phyloP scores from a whole-genome alignment of 2,113 vertebrate genomes.

The Oxyruncus cristatus region DNA sequence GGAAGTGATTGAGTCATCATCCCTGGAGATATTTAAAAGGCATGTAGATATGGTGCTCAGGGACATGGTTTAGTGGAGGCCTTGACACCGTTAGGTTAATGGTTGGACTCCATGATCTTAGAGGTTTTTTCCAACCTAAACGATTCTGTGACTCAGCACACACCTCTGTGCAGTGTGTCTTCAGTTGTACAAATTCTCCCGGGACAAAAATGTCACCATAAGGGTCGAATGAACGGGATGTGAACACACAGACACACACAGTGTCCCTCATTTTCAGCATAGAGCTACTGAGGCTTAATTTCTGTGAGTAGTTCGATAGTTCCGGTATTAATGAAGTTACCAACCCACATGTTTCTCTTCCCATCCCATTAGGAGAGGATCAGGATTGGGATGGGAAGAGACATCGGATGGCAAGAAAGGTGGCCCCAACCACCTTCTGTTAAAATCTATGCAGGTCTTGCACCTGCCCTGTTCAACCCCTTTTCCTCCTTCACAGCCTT shows the following conservation, averaged over 20 bases:
- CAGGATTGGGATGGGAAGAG: not conserved
- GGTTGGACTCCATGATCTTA: not conserved
- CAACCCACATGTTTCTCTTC: not conserved
- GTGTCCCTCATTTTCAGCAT: not conserved
- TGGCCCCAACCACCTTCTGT: not conserved
- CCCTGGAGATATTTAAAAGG: not conserved
- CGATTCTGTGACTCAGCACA: not conserved
- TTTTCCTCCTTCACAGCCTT: not conserved
- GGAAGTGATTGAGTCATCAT: not conserved
- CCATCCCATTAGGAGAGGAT: no score
- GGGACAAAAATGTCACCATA: not conserved
- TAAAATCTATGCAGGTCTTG: not conserved
- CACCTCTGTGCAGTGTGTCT: fast-evolving
- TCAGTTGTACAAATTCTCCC: fast-evolving
- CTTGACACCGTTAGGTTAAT: not conserved
- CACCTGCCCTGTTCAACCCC: not conserved
- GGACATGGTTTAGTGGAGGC: not conserved
- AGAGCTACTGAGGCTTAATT: not conserved
- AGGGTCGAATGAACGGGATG: not conserved
- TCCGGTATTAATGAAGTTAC: not conserved
- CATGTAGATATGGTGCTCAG: not conserved
- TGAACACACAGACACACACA: not conserved
- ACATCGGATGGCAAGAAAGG: not conserved
- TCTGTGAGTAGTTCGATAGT: not conserved
- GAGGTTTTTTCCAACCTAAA: not conserved